Conservation (phyloP, 2,888 invertebrate genomes). For the Zaprionus bogoriensis region DNA sequence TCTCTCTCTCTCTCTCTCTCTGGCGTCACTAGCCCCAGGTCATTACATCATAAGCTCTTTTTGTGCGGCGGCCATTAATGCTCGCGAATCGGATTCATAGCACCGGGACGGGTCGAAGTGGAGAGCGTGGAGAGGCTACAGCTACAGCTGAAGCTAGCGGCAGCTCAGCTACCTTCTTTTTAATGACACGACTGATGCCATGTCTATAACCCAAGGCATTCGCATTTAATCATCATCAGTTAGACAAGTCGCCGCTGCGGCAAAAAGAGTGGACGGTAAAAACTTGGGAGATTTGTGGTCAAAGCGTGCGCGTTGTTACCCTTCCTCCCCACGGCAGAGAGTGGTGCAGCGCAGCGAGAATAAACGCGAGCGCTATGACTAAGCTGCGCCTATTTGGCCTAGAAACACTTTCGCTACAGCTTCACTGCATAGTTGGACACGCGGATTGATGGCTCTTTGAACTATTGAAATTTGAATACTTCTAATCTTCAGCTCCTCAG, state of each 20-base stretch:
- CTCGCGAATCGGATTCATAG: slow-evolving; percentile 69
- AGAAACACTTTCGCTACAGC: slow-evolving; percentile 39
- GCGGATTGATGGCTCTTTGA: not conserved
- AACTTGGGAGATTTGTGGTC: slow-evolving; percentile 70
- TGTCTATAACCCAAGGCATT: slow-evolving; percentile 80
- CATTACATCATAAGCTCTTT: slow-evolving; percentile 77
- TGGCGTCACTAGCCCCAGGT: slow-evolving; percentile 51
- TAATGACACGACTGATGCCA: slow-evolving; percentile 79
- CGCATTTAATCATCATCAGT: slow-evolving; percentile 80
- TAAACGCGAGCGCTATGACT: slow-evolving; percentile 21
- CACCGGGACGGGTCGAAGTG: slow-evolving; percentile 16
- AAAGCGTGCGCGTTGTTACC: slow-evolving; percentile 64
- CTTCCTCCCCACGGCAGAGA: slow-evolving; percentile 7
- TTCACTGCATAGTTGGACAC: not conserved
- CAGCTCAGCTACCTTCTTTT: slow-evolving; percentile 70
- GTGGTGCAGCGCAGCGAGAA: slow-evolving; percentile 11
- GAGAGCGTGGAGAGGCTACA: not conserved
- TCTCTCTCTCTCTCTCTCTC: slow-evolving; percentile 8
- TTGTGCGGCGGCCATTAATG: slow-evolving; percentile 70
- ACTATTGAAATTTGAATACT: not conserved
- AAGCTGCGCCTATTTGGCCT: slow-evolving; percentile 20
- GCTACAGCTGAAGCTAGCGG: no score
- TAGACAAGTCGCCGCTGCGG: slow-evolving; percentile 66
- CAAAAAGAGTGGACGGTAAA: slow-evolving; percentile 37
- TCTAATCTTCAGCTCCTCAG: not conserved